Conservation (phyloP, 2,797 vertebrate species). For the Schizopygopsis pylzovi region DNA sequence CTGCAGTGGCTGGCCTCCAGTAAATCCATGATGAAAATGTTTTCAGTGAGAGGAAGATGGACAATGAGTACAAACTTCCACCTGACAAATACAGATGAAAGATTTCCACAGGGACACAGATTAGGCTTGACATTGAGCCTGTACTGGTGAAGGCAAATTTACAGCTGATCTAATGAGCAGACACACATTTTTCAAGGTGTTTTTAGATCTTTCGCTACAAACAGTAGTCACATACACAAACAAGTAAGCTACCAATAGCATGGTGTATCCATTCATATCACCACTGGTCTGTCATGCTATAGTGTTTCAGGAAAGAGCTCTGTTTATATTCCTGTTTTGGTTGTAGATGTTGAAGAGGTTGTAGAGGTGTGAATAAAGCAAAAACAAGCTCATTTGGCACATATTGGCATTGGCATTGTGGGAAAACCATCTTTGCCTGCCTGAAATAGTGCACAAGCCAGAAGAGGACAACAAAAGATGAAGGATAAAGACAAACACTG, state of each 20-base stretch:
- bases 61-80: slow-evolving; percentile 31
- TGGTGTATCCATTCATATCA: background rate
- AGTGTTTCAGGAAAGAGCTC: slow-evolving; percentile 46
- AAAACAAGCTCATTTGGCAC: slow-evolving; percentile 43
- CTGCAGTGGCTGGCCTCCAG: slow-evolving; percentile 38
- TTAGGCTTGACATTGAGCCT: slow-evolving; percentile 28
- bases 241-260: background rate
- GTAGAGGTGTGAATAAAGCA: slow-evolving; percentile 39
- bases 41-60: slow-evolving; percentile 38
- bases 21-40: slow-evolving; percentile 39
- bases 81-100: slow-evolving; percentile 41
- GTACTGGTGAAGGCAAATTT: background rate
- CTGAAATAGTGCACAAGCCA: slow-evolving; percentile 46
- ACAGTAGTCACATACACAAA: background rate
- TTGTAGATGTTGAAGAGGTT: slow-evolving; percentile 15
- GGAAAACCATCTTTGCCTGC: slow-evolving; percentile 37
- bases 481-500: background rate
- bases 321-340: slow-evolving; percentile 76
- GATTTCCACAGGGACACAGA: slow-evolving; percentile 33
- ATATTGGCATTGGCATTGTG: slow-evolving; percentile 36
- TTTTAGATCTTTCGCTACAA: background rate
- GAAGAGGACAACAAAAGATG: slow-evolving; percentile 39
- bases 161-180: slow-evolving; percentile 13
- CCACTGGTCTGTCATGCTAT: slow-evolving; percentile 48
- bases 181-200: background rate